Evolutionary conservation across 1,140 invertebrate genomes (phyloP).

Genomic region (Neuroterus valhalla): DNA sequence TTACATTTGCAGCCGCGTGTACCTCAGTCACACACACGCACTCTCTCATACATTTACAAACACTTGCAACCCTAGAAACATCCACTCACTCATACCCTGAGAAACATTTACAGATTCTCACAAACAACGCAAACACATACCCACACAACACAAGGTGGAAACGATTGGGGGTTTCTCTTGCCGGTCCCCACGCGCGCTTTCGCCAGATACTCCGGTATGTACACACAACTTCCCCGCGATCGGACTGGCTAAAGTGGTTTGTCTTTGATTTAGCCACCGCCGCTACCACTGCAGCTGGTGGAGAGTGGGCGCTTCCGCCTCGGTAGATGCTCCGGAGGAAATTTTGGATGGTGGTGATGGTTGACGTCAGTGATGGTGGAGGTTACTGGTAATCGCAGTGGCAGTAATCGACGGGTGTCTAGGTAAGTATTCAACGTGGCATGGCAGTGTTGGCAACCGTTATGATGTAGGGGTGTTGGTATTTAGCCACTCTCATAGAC

Average conservation of each 20-base stretch:
- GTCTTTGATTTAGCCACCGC: conserved; percentile 74
- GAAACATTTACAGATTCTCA: background rate
- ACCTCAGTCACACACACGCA: conserved; percentile 30
- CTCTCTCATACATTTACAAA: background rate
- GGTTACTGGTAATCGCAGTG: conserved; percentile 42
- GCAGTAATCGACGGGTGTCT: conserved; percentile 53
- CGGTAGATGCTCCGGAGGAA: conserved; percentile 51
- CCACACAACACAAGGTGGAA: background rate
- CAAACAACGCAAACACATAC: background rate
- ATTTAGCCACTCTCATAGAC: conserved; percentile 13
- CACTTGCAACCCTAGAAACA: background rate
- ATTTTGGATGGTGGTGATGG: conserved; percentile 2
- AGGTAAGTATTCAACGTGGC: conserved; percentile 39
- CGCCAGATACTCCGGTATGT: conserved; percentile 64
- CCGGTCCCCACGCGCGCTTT: conserved; percentile 55
- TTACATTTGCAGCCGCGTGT: conserved; percentile 31
- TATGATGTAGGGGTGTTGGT: conserved; percentile 12
- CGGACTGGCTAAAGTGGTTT: conserved; percentile 73
- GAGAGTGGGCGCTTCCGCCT: conserved; percentile 47
- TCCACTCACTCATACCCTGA: background rate
- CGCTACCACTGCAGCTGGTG: conserved; percentile 43
- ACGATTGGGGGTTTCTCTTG: conserved; percentile 35
- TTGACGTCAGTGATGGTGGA: conserved; percentile 48
- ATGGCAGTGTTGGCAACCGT: conserved; percentile 15
- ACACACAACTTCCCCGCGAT: conserved; percentile 60